Evolutionary conservation across 2,797 vertebrate genomes (phyloP).

Genomic region (Margarornis squamiger): DNA sequence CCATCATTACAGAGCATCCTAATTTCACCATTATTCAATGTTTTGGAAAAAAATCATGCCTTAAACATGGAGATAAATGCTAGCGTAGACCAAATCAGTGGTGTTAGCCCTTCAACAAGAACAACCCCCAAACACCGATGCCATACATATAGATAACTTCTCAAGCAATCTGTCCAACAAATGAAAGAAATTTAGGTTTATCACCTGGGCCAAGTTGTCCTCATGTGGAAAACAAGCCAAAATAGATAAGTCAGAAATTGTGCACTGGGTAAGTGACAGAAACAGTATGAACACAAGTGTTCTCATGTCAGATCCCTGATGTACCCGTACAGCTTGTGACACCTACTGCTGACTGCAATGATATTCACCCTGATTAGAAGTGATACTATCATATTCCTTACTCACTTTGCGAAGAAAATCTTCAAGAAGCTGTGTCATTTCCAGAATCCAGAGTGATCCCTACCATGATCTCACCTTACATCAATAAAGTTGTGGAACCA

Average conservation of each 20-base stretch:
- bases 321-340: constrained; percentile 42
- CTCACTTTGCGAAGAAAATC: not conserved
- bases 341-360: constrained; percentile 43
- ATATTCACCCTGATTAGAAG: constrained; percentile 33
- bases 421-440: constrained; percentile 9
- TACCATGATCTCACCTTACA: constrained; percentile 20
- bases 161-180: not conserved
- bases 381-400: not conserved
- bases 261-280: constrained; percentile 4
- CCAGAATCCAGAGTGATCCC: constrained; percentile 19
- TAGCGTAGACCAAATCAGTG: not conserved
- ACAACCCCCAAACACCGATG: not conserved
- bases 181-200: not conserved
- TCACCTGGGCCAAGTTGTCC: not conserved
- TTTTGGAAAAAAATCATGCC: not conserved
- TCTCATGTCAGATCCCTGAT: constrained; percentile 10
- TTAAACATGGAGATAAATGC: not conserved
- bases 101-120: not conserved
- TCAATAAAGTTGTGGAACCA: not conserved
- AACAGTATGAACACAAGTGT: constrained; percentile 16
- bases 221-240: not conserved
- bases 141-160: not conserved
- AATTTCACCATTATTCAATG: not conserved
- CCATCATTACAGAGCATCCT: not conserved
- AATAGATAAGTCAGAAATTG: not conserved